These are phyloP conservation scores for Caenorhabditis brenneri DNA, from an alignment of 1,140 invertebrate species.

Conservation along the genomic window DNA sequence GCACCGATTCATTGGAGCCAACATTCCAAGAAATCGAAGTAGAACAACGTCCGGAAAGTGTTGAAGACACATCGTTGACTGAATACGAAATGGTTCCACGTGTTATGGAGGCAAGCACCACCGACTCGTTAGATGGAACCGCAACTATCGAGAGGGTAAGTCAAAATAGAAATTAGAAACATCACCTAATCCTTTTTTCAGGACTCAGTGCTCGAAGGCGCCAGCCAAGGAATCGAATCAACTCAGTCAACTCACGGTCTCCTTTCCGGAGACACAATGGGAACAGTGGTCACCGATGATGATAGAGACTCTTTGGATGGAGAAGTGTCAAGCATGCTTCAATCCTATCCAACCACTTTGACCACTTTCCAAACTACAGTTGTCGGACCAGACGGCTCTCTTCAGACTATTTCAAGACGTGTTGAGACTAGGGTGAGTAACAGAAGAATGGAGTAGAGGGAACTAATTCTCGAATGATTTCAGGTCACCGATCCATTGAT, in stretches of 20 bases:
- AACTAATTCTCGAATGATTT: not conserved
- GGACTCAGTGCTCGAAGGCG: constrained; percentile 64
- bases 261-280: constrained; percentile 59
- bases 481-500: constrained; percentile 62
- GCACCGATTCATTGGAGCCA: constrained; percentile 64
- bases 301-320: constrained; percentile 62
- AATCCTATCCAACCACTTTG: constrained; percentile 65
- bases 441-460: no score
- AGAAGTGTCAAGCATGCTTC: constrained; percentile 49
- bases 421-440: constrained; percentile 62
- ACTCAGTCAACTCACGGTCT: constrained; percentile 56
- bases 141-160: constrained; percentile 44
- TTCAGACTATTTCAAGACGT: constrained; percentile 65
- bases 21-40: constrained; percentile 39
- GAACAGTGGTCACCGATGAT: constrained; percentile 60
- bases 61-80: constrained; percentile 30
- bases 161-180: no score
- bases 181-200: no score
- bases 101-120: constrained; percentile 45
- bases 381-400: constrained; percentile 59
- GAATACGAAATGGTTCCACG: constrained; percentile 52
- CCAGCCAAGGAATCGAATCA: constrained; percentile 59
- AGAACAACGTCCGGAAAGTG: constrained; percentile 33
- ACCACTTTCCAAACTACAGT: constrained; percentile 65
- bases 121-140: constrained; percentile 54